Evolutionary conservation across 1,140 invertebrate genomes (phyloP), one percentile per base, ranked within the genome.

Genomic region (Atta colombica): DNA sequence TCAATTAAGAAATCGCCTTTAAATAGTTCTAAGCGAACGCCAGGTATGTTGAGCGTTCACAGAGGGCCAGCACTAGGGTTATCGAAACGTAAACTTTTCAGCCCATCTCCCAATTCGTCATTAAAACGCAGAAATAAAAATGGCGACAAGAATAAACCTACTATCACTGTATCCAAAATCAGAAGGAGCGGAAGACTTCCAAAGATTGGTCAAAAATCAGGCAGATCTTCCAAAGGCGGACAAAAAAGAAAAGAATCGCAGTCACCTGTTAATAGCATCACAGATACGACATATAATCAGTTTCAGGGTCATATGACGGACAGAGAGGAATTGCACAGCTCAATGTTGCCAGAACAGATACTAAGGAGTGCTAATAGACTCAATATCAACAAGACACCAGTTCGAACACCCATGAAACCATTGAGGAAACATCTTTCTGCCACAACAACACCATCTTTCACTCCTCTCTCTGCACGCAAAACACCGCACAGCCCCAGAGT

Each of bases 291-390:
- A 0, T 95, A 95, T 21, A 93, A 88, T 74, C 88, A 94, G 75
- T 95, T 95, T 80, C 93, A 95, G 86, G 92, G 94, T n/a, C 94
- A 95, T 60, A 86, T 95, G 39, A 92, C 92, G 3, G 63, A 91
- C 2, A 92, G 90, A 6, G 91, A 92, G 18, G 94, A 95, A 77
- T 58, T 95, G 6, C 87, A 95, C 6, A 95, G 95, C 69, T 95
- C 95, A 0, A 88, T 94, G 61, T 55, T 95, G 18, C 91, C 93
- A 1, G 91, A 92, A 1, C 84, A 93, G 10, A 7, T 90, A 8
- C 10, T 93, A 18, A 77, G 74, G 28, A 92, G 71, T 35, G n/a
- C 85, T 7, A 92, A 84, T 49, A 92, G 72, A 45, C 3, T 58
- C 16, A 90, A 53, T 39, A 31, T 86, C 21, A 90, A 90, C 88